Evolutionary conservation across 2,797 vertebrate species (phyloP).

Genomic region (Pagetopsis macropterus): DNA sequence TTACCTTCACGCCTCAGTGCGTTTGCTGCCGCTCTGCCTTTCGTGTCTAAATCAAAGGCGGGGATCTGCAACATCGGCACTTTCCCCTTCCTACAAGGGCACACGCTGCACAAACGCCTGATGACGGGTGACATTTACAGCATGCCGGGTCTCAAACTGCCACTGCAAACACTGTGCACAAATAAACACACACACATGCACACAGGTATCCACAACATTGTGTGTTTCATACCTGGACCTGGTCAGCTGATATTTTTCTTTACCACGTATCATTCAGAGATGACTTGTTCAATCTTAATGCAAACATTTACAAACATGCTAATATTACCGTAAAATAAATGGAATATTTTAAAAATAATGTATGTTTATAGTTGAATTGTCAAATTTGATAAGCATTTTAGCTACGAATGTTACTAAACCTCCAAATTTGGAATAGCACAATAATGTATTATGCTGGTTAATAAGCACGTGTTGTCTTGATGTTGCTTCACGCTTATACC

Average conservation of each 20-base stretch:
- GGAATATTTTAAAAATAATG: neutral
- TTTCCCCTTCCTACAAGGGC: constrained; percentile 91
- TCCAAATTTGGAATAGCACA: neutral
- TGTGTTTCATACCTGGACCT: no score
- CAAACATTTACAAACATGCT: neutral
- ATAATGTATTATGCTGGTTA: neutral
- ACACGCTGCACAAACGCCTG: constrained; percentile 74
- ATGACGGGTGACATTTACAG: constrained; percentile 85
- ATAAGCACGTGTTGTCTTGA: neutral
- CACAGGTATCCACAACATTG: constrained; percentile 20
- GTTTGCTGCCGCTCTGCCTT: constrained; percentile 87
- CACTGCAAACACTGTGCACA: constrained; percentile 59
- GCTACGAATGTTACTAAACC: neutral
- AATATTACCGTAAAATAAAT: neutral
- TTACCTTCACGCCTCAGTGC: constrained; percentile 95
- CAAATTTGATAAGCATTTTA: neutral
- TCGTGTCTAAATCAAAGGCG: constrained; percentile 95
- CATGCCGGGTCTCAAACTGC: constrained; percentile 53
- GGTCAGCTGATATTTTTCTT: neutral
- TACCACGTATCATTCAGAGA: neutral
- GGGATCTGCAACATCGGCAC: constrained; percentile 90
- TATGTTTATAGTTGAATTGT: neutral
- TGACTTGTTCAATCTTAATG: neutral
- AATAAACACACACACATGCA: constrained; percentile 32
- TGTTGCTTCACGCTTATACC: no score